Base-by-base conservation (phyloP, 2,888 invertebrate species). In the Brassicogethes aeneus region DNA sequence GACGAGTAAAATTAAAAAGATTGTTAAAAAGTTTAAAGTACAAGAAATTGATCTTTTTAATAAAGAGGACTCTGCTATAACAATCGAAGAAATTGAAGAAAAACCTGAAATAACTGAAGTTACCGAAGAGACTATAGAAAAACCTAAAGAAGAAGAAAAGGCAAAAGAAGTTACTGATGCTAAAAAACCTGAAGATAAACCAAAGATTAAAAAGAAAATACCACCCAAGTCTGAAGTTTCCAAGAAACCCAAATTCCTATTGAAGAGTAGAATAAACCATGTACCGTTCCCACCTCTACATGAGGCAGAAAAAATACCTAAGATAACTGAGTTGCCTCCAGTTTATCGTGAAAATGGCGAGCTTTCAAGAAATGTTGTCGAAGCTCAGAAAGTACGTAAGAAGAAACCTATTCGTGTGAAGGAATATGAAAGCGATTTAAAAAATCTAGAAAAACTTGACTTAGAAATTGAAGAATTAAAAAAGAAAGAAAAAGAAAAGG, bases 341-440 rank as follows among this genome's bases (percentile, higher is more conserved):
- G 66, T 69, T 34, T 58, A 61, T 32, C 58, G 68, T 39, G 71
- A 73, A 43, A 66, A 59, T 45, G 74, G 73, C 5, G 58, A 68
- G 33, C 46, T 74, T 3, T 74, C 74, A 1, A 66, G 71, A 50
- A 74, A 72, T 44, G 49, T 71, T 2, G 64, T 68, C 50, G 74
- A 74, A 47, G 72, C 74, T 1, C 55, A 65, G 40, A 69, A 68
- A 44, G 35, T 72, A 5, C 60, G 62, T 15, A 70, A 69, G 53
- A 67, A 60, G 15, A 71, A 69, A 51, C 58, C 54, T 10, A 61
- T 65, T 38, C 70, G 66, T 48, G 50, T 66, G 16, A 72, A 70
- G 43, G 60, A 67, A 2, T 55, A 59, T 2, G 67, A 67, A 7
- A 57, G 61, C 37, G 67, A 65, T 31, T 40, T 62, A 10, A 53